Evolutionary conservation across 2,797 vertebrate genomes (phyloP).

Genomic region (Paramormyrops hopkinsi): DNA sequence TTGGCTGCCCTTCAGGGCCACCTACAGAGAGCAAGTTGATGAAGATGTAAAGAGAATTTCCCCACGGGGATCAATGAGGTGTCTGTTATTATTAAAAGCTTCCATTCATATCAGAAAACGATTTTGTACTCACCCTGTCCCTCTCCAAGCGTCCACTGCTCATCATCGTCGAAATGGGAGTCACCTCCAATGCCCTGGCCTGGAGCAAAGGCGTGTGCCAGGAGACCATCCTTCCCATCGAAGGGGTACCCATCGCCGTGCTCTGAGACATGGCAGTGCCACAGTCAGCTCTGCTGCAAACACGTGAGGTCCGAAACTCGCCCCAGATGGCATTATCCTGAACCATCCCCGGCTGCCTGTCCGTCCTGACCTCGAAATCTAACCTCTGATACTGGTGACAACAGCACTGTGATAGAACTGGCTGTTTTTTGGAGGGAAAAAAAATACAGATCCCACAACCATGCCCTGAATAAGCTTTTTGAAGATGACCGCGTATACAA

Average conservation of each 20-base stretch:
- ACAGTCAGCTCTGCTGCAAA: neutral
- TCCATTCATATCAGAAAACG: neutral
- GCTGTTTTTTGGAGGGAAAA: neutral
- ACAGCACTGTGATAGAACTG: neutral
- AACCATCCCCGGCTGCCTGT: neutral
- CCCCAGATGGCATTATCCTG: neutral
- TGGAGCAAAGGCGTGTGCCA: conserved; percentile 95
- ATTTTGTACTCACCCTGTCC: conserved; percentile 73
- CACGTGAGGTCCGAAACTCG: neutral
- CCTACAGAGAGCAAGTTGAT: neutral
- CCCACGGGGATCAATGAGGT: neutral
- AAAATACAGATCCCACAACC: neutral
- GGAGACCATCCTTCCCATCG: conserved; percentile 92
- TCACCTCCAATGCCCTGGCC: conserved; percentile 92
- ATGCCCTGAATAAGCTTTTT: neutral
- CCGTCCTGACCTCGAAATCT: neutral
- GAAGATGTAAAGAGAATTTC: neutral
- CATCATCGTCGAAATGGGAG: conserved; percentile 97
- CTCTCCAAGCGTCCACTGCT: conserved; percentile 94
- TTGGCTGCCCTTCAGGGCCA: neutral
- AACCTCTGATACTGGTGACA: neutral
- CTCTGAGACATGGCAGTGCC: conserved; percentile 60
- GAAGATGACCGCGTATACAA: neutral
- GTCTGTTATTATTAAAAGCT: neutral
- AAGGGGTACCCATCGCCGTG: conserved; percentile 97